Conservation (phyloP, 2,113 vertebrate genomes). For the Indicator maculatus region DNA sequence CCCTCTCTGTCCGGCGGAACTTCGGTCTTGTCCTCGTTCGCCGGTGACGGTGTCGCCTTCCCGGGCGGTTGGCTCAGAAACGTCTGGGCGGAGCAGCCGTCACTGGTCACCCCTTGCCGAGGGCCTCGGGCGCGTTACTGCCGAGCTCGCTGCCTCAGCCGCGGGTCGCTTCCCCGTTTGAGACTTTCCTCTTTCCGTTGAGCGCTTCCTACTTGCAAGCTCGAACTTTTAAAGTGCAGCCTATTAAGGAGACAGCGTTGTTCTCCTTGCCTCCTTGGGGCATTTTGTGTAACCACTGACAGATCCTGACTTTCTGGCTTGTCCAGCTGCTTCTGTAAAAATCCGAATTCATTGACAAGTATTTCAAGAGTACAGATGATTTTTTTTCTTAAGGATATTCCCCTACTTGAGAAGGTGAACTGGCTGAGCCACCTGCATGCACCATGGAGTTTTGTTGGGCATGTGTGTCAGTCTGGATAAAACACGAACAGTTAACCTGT, state of each 20-base stretch:
- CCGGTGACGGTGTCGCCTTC: neutral
- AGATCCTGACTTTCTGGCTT: neutral
- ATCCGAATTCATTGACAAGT: neutral
- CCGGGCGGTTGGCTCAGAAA: neutral
- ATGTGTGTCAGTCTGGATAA: neutral
- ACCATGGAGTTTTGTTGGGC: neutral
- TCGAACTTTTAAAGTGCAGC: neutral
- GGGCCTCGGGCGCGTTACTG: fast-evolving
- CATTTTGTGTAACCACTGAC: neutral
- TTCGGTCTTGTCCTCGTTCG: neutral
- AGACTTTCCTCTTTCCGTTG: neutral
- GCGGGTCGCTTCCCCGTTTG: neutral
- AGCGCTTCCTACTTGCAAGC: neutral
- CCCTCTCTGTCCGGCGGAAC: neutral
- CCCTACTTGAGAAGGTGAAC: neutral
- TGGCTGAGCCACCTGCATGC: fast-evolving
- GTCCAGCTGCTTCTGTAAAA: neutral
- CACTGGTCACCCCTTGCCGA: fast-evolving
- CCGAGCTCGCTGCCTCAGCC: neutral
- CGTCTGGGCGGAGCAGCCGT: neutral
- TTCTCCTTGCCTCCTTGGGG: neutral
- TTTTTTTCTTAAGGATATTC: neutral
- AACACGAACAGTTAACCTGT: neutral
- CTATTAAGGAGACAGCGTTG: neutral
- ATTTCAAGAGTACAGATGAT: too few relatives aligned